phyloP scores from a whole-genome alignment of 2,888 invertebrate species.

The Pandemis cinnamomeana region DNA sequence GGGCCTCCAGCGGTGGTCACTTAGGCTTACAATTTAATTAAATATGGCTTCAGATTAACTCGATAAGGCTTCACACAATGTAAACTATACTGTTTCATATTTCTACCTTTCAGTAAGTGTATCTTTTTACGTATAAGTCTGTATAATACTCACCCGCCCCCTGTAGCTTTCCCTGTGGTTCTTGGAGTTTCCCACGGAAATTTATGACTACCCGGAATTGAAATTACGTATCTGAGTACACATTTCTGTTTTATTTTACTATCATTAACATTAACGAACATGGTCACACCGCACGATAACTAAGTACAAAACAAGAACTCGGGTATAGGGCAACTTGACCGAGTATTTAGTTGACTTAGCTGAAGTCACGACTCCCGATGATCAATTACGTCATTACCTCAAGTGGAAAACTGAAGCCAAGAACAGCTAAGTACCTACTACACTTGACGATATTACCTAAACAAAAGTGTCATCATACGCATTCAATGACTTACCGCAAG shows the following conservation, averaged over 20 bases:
- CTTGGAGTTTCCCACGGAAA: not conserved
- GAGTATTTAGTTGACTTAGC: not conserved
- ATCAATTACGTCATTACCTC: not conserved
- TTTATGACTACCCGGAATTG: not conserved
- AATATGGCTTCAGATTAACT: constrained; percentile 83
- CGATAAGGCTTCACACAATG: constrained; percentile 72
- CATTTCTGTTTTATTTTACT: not conserved
- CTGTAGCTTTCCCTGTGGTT: not conserved
- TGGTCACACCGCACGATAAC: not conserved
- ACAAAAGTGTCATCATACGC: no score
- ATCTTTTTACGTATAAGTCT: not conserved
- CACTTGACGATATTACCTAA: no score
- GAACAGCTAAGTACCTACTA: constrained; percentile 7
- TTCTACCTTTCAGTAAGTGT: constrained; percentile 50
- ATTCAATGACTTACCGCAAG: constrained; percentile 25
- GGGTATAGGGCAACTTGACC: not conserved
- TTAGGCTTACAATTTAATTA: constrained; percentile 81
- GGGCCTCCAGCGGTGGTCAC: constrained; percentile 64
- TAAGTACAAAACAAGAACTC: not conserved
- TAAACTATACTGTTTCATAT: constrained; percentile 78
- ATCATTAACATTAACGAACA: not conserved
- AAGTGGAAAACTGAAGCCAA: not conserved
- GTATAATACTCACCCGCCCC: not conserved
- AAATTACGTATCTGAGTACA: not conserved
- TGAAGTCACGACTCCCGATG: not conserved